Conservation (phyloP, 2,113 vertebrate species). For the Perca flavescens region DNA sequence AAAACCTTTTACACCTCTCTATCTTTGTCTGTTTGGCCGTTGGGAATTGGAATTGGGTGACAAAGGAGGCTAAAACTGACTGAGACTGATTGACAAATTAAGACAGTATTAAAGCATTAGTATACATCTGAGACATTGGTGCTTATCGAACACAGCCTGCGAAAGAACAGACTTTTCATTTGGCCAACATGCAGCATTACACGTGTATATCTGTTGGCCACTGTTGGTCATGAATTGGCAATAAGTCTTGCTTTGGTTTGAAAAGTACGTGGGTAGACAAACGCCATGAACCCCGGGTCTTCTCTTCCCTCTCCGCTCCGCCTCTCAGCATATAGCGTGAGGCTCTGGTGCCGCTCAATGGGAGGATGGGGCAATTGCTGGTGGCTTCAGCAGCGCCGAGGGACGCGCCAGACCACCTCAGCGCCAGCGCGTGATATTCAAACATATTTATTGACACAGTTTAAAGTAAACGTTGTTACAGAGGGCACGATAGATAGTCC, state of each 20-base stretch:
- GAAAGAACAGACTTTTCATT: background rate
- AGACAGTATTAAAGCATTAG: background rate
- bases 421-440: background rate
- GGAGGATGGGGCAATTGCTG: slow-evolving; percentile 85
- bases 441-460: slow-evolving; percentile 48
- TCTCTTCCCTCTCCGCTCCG: slow-evolving; percentile 8
- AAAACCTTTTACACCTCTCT: slow-evolving; percentile 25
- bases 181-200: background rate
- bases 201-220: background rate
- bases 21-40: slow-evolving; percentile 13
- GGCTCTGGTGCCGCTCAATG: slow-evolving; percentile 88
- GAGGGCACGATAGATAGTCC: slow-evolving; percentile 1
- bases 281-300: slow-evolving; percentile 25
- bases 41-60: slow-evolving; percentile 5
- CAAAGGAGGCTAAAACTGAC: background rate
- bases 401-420: slow-evolving; percentile 55
- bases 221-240: background rate
- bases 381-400: slow-evolving; percentile 65
- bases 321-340: slow-evolving; percentile 72
- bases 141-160: background rate
- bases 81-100: slow-evolving; percentile 4
- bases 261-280: slow-evolving; percentile 14
- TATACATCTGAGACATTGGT: background rate
- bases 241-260: background rate
- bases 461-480: slow-evolving; percentile 32